Conservation (phyloP, 2,888 invertebrate species). For the Polyommatus iphigenia region DNA sequence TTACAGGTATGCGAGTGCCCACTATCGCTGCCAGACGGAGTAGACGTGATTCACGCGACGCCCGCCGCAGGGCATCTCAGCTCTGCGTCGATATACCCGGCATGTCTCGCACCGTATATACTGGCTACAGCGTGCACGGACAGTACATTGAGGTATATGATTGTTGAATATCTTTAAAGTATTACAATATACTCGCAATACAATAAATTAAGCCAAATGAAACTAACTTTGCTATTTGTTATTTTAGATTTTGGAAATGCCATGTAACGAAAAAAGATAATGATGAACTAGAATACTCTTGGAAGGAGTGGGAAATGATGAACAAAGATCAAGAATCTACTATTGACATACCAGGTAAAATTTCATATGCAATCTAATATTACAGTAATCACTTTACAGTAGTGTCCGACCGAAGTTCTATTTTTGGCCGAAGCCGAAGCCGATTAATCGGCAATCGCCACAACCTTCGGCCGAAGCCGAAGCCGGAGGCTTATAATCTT, state of each 20-base stretch:
- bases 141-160: conserved; percentile 84
- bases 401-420: too few species aligned
- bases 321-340: conserved; percentile 83
- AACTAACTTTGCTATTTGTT: not conserved
- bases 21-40: conserved; percentile 92
- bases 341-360: conserved; percentile 87
- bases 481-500: too few species aligned
- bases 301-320: conserved; percentile 95
- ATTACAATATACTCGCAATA: too few species aligned
- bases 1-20: conserved; percentile 90
- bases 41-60: conserved; percentile 95
- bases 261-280: conserved; percentile 79
- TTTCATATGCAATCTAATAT: not conserved
- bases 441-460: too few species aligned
- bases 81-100: conserved; percentile 98
- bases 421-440: too few species aligned
- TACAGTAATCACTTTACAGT: too few species aligned
- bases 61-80: conserved; percentile 98
- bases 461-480: too few species aligned
- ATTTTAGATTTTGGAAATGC: conserved; percentile 91
- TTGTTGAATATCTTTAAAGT: too few species aligned
- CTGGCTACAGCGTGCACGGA: conserved; percentile 97
- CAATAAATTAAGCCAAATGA: too few species aligned
- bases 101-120: conserved; percentile 98
- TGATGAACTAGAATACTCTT: conserved; percentile 82